Percentiles rank a stretch among this genome's conserved stretches.
Conservation (phyloP, 2,888 invertebrate genomes). For the Epsilonema sp. region DNA sequence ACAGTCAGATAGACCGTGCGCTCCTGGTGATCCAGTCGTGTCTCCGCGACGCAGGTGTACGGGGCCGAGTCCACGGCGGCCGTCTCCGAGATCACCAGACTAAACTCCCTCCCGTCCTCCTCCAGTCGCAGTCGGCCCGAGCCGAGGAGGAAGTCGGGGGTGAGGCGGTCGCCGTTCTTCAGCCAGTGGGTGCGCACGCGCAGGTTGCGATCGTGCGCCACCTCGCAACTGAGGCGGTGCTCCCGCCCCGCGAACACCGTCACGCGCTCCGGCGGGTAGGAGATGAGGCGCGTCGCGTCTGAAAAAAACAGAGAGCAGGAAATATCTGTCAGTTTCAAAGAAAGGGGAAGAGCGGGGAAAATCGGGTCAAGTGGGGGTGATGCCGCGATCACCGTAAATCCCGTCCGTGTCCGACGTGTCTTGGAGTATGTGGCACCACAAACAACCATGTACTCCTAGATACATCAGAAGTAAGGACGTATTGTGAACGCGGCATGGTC, state of each 20-base stretch:
- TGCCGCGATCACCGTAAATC: too few species aligned
- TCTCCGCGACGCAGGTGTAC: constrained; percentile 80
- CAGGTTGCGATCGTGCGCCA: too few species aligned
- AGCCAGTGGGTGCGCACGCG: too few species aligned
- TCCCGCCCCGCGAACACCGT: constrained; percentile 23
- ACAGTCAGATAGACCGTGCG: constrained; percentile 75
- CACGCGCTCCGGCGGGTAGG: too few species aligned
- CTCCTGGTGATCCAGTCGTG: constrained; percentile 61
- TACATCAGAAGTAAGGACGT: too few species aligned
- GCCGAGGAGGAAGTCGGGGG: constrained; percentile 36
- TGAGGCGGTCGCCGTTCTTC: background rate
- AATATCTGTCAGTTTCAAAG: too few species aligned
- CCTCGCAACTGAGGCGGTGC: constrained; percentile 20
- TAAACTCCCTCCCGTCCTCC: constrained; percentile 62
- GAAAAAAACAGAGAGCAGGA: constrained; percentile 18
- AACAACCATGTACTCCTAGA: too few species aligned
- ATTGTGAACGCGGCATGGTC: too few species aligned
- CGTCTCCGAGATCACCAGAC: constrained; percentile 77
- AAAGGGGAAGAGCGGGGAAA: too few species aligned
- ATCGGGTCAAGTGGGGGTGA: too few species aligned
- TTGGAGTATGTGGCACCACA: too few species aligned
- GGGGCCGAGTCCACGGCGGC: constrained; percentile 57
- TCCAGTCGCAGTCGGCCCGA: constrained; percentile 56
- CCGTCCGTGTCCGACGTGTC: too few species aligned
- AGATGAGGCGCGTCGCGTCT: constrained; percentile 46